phyloP scores from a whole-genome alignment of 2,113 vertebrate species.

The Embiotoca jacksoni region DNA sequence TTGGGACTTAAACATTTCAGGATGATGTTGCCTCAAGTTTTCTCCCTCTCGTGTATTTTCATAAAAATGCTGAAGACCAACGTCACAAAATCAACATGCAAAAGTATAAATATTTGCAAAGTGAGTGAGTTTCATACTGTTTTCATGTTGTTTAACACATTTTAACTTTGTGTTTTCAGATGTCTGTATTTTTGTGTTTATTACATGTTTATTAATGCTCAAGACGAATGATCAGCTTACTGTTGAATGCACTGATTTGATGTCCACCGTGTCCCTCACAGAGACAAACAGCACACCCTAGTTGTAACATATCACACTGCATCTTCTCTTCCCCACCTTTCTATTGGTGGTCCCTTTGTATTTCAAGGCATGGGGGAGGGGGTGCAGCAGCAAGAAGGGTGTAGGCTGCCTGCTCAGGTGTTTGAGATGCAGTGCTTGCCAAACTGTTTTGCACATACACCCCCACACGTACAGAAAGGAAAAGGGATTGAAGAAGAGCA shows the following conservation, averaged over 20 bases:
- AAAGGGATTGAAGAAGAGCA: constrained; percentile 26
- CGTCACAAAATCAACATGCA: constrained; percentile 49
- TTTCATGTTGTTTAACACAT: constrained; percentile 30
- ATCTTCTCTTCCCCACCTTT: constrained; percentile 21
- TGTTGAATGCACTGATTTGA: neutral
- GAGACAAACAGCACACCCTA: constrained; percentile 60
- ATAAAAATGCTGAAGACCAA: constrained; percentile 28
- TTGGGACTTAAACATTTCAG: constrained; percentile 26
- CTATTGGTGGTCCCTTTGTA: constrained; percentile 30
- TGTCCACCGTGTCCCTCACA: constrained; percentile 9
- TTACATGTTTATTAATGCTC: neutral
- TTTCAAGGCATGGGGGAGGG: constrained; percentile 22
- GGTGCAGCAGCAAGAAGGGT: constrained; percentile 37
- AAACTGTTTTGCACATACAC: constrained; percentile 54
- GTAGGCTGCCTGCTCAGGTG: constrained; percentile 54
- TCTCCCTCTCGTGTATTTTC: constrained; percentile 14
- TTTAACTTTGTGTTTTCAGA: constrained; percentile 8
- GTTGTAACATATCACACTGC: constrained; percentile 51
- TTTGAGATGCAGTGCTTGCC: constrained; percentile 57
- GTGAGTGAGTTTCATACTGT: constrained; percentile 20
- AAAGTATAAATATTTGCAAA: constrained; percentile 34
- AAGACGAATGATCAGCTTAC: neutral
- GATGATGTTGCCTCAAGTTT: neutral
- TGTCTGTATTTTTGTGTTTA: constrained; percentile 12
- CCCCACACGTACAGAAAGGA: constrained; percentile 42